These are phyloP conservation scores for Enteromius unitaeniatus DNA, from an alignment of 2,797 vertebrate species.

Conservation along the genomic window DNA sequence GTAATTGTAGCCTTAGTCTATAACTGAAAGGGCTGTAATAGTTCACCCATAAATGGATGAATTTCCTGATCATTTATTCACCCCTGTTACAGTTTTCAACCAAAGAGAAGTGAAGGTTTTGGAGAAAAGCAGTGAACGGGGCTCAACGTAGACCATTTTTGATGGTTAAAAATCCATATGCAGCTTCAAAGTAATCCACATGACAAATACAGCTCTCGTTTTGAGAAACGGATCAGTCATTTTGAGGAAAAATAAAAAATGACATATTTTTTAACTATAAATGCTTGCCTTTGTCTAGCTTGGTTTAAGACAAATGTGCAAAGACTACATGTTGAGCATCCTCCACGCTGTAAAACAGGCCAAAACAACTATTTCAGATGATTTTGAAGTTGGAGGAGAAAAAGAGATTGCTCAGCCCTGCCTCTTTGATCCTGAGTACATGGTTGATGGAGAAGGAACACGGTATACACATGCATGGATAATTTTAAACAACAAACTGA, in stretches of 20 bases:
- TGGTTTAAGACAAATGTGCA: neutral
- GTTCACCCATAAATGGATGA: neutral
- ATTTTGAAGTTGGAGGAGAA: neutral
- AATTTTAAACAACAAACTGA: neutral
- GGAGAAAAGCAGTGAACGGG: neutral
- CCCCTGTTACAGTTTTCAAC: neutral
- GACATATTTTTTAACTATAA: neutral
- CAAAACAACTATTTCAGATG: neutral
- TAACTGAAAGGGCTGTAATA: neutral
- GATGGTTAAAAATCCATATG: neutral
- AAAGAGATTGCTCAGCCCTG: neutral
- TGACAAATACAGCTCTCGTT: neutral
- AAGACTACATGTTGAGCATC: neutral
- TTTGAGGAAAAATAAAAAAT: neutral
- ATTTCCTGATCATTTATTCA: neutral
- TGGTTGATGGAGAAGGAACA: neutral
- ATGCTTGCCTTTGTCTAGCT: neutral
- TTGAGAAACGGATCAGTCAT: neutral
- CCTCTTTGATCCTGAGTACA: neutral
- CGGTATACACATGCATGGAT: neutral
- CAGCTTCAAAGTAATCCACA: neutral
- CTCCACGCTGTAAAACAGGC: neutral
- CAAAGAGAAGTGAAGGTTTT: neutral
- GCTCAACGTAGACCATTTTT: neutral
- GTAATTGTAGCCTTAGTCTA: neutral